Base-by-base conservation (phyloP, 1,140 invertebrate species). In the Drosophila sechellia region DNA sequence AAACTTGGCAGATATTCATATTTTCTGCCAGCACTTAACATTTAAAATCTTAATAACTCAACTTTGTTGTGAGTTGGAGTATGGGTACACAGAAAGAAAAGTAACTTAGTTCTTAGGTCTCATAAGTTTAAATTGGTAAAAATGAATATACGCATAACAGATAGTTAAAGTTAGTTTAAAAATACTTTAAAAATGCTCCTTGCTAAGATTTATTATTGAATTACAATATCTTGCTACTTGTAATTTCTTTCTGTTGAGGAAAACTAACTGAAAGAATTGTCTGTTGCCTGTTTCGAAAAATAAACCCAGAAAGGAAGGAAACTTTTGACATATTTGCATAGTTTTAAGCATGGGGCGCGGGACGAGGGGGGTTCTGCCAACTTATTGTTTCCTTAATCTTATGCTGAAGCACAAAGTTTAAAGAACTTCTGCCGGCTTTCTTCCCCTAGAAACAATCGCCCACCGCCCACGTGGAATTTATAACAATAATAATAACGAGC, bases 321-420 rank as follows among this genome's bases (percentile, higher is more conserved):
- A 70, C 64, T 70, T 75, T 75, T 63, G 65, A 50, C 54, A 58
- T 72, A 85, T 85, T 86, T 86, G 73, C 81, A 86, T 85, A 70
- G 77, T 65, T 71, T 64, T 27, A 35, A 37, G 59, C 45, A 12
- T 34, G 17, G 25, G 40, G 43, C 40, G 27, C 15, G 40, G n/a
- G 20, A 40, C 5, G 59, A 25, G 11, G 27, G 17, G 13, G 39
- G 22, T n/a, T 43, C 27, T 37, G 35, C 10, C 35, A 79, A 60
- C 52, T 60, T 69, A 55, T 58, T 72, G 55, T 65, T 80, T 11
- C 71, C 53, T 64, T 34, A 60, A 69, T 70, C 58, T 48, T 43
- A 59, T 72, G 49, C 35, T 37, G 37, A 45, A 53, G 35, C 58
- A 85, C 64, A 77, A 73, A 75, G 73, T 86, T 65, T 31, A 15